Base-by-base conservation (phyloP, 1,140 invertebrate species). In the Diorhabda elongata region DNA sequence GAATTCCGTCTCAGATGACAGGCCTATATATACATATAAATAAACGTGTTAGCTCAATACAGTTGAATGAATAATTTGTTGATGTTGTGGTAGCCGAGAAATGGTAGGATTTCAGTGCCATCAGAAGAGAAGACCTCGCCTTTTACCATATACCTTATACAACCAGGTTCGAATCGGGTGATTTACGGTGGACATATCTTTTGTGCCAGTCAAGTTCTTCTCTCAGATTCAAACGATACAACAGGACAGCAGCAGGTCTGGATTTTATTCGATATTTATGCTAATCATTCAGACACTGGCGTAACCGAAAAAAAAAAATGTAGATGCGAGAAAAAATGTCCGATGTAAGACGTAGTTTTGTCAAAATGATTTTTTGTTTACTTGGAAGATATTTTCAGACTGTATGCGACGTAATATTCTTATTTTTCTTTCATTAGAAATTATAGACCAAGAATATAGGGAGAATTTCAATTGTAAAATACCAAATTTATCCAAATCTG, bases 231-330 rank as follows among this genome's bases (percentile, higher is more conserved):
- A 26, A 52, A 52, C 47, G 47, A 52, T 52, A 52, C 47, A 52
- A 52, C 3, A n/a, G 47, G 47, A 72, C 73, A 74, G 65, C 68
- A 69, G 71, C 56, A 57, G 73, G 70, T 68, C 70, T 68, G 68
- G 67, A 69, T 75, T 75, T 74, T 74, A 74, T 75, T 69, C 72
- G 74, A 74, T 75, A 72, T 75, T 75, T 75, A 74, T 75, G 74
- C 71, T 71, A 73, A 74, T 75, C 68, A 47, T 58, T 60, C 63
- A 58, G 42, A 43, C 68, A 71, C 26, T 59, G 62, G 44, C 66
- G 69, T 43, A 65, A 65, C 60, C 61, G 44, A 26, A 66, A 67
- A 73, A 70, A n/a, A 52, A 52, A 26, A 26, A 26, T 26, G 26
- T 26, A 26, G 26, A 26, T 26, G 26, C 26, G 26, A 26, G 26